These are phyloP conservation scores for Entomyzon cyanotis DNA, from an alignment of 2,113 vertebrate genomes.

Conservation along the genomic window DNA sequence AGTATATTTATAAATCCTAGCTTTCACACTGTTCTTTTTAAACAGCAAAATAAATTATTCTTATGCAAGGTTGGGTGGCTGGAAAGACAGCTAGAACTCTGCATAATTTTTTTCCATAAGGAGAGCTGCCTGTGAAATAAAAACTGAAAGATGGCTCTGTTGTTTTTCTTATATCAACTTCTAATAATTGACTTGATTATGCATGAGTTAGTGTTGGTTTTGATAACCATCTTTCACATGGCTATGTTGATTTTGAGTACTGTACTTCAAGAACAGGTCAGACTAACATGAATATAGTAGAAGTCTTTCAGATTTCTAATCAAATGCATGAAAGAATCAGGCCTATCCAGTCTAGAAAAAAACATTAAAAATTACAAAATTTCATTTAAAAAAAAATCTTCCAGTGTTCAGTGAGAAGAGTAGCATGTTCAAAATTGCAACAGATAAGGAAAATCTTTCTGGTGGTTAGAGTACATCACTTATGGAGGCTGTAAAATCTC, in stretches of 20 bases:
- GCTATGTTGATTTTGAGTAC: background rate
- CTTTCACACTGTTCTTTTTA: background rate
- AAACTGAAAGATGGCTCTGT: background rate
- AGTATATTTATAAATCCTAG: background rate
- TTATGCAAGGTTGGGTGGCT: background rate
- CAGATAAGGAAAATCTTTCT: background rate
- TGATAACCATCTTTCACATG: background rate
- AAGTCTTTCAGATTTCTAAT: background rate
- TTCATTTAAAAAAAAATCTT: background rate
- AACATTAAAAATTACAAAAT: background rate
- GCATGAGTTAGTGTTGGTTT: background rate
- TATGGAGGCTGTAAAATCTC: background rate
- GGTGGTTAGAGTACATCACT: background rate
- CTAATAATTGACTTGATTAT: background rate
- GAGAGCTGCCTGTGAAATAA: background rate
- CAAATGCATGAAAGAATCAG: background rate
- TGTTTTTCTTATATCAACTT: background rate
- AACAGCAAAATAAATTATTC: background rate
- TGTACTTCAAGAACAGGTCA: background rate
- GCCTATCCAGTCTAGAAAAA: background rate
- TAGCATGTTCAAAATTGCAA: background rate
- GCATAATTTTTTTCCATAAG: background rate
- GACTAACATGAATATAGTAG: background rate
- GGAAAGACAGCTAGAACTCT: background rate
- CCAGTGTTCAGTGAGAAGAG: background rate